Percentiles rank a stretch among this genome's conserved stretches.
phyloP scores from a whole-genome alignment of 1,140 invertebrate genomes.

The Philopotamus ludificatus region DNA sequence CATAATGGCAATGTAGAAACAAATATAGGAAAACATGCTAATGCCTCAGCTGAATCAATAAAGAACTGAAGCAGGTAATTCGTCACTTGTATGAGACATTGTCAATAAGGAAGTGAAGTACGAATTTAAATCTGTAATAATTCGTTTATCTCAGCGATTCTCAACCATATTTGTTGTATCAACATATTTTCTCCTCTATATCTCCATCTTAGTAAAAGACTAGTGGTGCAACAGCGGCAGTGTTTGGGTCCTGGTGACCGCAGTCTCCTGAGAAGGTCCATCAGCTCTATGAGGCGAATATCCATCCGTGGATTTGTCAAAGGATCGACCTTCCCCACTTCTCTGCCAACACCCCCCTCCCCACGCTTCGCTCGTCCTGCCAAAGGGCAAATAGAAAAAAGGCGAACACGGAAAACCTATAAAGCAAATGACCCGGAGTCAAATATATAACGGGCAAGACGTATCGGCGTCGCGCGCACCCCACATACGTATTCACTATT shows the following conservation, averaged over 20 bases:
- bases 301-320: slow-evolving; percentile 3
- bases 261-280: neutral
- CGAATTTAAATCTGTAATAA: too few species aligned
- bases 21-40: too few species aligned
- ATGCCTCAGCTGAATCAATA: too few species aligned
- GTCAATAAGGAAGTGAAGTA: neutral
- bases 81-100: too few species aligned
- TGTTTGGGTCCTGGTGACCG: too few species aligned
- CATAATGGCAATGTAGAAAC: too few species aligned
- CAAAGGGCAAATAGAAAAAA: slow-evolving; percentile 21
- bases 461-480: slow-evolving; percentile 30
- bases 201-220: too few species aligned
- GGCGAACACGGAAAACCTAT: slow-evolving; percentile 38
- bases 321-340: neutral
- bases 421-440: slow-evolving; percentile 39
- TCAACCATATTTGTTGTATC: too few species aligned
- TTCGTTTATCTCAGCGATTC: too few species aligned
- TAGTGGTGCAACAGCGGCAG: too few species aligned
- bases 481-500: slow-evolving; percentile 36
- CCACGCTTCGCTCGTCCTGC: slow-evolving; percentile 5
- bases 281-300: neutral
- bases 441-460: slow-evolving; percentile 39
- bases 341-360: neutral
- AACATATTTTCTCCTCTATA: too few species aligned
- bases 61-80: too few species aligned